phyloP scores from a whole-genome alignment of 1,140 invertebrate species.

The Drosophila bocki region DNA sequence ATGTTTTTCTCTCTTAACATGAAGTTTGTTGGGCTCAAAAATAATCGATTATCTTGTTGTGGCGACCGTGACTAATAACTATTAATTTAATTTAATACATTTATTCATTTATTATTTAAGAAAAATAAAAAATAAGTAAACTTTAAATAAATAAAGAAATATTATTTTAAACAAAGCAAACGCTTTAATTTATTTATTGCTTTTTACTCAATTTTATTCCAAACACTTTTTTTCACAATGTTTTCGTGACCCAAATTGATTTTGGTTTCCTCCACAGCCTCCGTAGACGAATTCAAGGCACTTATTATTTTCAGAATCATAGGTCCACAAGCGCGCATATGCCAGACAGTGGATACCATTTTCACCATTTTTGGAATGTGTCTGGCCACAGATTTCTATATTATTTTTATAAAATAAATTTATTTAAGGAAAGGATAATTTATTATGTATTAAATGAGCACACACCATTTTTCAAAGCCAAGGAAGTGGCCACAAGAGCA shows the following conservation, averaged over 20 bases:
- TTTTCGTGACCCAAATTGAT: conserved; percentile 88
- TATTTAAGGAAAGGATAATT: neutral
- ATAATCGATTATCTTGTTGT: too few species aligned
- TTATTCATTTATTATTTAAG: too few species aligned
- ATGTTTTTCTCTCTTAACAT: too few species aligned
- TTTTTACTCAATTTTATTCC: conserved; percentile 5
- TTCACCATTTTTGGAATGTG: conserved; percentile 31
- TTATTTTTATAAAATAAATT: neutral
- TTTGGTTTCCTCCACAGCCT: conserved; percentile 94
- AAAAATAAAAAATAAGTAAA: too few species aligned
- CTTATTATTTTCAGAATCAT: conserved; percentile 88
- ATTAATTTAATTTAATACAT: too few species aligned
- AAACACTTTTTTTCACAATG: conserved; percentile 50
- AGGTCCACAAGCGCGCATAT: conserved; percentile 84
- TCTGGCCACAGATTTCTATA: conserved; percentile 39
- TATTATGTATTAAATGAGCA: neutral
- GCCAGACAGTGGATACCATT: conserved; percentile 41
- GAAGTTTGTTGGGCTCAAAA: too few species aligned
- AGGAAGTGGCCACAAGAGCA: conserved; percentile 11
- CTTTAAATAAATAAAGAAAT: too few species aligned
- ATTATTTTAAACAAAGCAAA: too few species aligned
- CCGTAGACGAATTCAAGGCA: conserved; percentile 91
- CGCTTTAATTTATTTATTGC: too few species aligned
- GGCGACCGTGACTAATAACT: too few species aligned
- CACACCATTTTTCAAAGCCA: conserved; percentile 52